Evolutionary conservation across 2,113 vertebrate genomes (phyloP).

Genomic region (Gulo gulo): DNA sequence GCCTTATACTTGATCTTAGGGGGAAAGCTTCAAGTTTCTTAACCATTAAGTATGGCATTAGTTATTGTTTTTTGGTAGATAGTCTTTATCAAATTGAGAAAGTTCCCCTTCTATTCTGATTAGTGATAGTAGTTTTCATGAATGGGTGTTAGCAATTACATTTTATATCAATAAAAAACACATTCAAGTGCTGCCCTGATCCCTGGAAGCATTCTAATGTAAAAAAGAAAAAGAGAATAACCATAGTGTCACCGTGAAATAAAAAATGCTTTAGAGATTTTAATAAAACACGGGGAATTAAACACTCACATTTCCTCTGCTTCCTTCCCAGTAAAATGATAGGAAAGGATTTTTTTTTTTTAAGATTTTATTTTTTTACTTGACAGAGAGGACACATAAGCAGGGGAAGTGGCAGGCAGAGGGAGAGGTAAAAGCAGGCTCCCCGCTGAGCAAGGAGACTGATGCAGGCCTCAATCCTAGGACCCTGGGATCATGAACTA

Average conservation of each 20-base stretch:
- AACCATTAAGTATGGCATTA: neutral
- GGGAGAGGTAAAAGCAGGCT: neutral
- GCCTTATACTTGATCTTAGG: neutral
- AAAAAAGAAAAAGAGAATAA: neutral
- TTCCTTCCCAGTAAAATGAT: neutral
- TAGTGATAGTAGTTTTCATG: neutral
- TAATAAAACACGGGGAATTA: neutral
- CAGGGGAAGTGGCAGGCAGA: neutral
- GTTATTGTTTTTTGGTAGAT: neutral
- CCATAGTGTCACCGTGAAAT: neutral
- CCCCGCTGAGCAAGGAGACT: neutral
- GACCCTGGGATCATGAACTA: neutral
- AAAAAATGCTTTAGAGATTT: neutral
- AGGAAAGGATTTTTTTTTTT: neutral
- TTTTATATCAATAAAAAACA: neutral
- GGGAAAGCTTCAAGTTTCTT: neutral
- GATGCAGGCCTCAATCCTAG: neutral
- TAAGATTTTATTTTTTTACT: neutral
- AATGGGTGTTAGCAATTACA: neutral
- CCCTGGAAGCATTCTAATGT: neutral
- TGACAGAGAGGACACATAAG: neutral
- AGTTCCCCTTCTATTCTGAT: neutral
- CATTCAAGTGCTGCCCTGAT: neutral
- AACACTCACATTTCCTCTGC: neutral
- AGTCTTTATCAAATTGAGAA: neutral